A percentile compares a stretch with the other conserved stretches of the same genome.
phyloP scores from a whole-genome alignment of 2,797 vertebrate species.

The Peromyscus eremicus region DNA sequence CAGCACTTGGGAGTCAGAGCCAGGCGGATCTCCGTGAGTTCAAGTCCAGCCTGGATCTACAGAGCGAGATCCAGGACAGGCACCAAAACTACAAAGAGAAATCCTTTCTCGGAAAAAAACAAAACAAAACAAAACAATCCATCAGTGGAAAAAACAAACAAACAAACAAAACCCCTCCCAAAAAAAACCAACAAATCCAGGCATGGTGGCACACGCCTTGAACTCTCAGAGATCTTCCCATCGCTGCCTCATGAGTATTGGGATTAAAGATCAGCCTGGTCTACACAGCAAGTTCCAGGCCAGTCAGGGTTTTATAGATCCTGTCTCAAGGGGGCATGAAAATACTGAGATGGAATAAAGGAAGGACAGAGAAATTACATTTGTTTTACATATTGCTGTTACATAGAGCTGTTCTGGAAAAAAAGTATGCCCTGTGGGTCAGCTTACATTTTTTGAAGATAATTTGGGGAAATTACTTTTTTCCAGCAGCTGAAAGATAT shows the following conservation, averaged over 20 bases:
- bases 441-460: background rate
- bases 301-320: background rate
- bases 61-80: no score
- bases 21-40: no score
- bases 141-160: no score
- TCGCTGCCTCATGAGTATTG: no score
- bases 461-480: conserved; percentile 42
- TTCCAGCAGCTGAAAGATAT: background rate
- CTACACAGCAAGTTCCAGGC: background rate
- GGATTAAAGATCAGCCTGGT: background rate
- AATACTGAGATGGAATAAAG: background rate
- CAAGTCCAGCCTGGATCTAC: no score
- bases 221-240: no score
- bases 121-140: background rate
- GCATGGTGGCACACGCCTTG: background rate
- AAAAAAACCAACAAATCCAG: background rate
- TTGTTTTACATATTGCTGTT: conserved; percentile 58
- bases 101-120: no score
- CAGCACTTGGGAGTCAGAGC: no score
- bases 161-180: no score
- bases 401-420: conserved; percentile 38
- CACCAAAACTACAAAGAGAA: no score
- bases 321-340: background rate
- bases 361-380: background rate
- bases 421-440: background rate